These are phyloP conservation scores for Nebria ingens DNA, from an alignment of 1,140 invertebrate genomes.

Conservation along the genomic window DNA sequence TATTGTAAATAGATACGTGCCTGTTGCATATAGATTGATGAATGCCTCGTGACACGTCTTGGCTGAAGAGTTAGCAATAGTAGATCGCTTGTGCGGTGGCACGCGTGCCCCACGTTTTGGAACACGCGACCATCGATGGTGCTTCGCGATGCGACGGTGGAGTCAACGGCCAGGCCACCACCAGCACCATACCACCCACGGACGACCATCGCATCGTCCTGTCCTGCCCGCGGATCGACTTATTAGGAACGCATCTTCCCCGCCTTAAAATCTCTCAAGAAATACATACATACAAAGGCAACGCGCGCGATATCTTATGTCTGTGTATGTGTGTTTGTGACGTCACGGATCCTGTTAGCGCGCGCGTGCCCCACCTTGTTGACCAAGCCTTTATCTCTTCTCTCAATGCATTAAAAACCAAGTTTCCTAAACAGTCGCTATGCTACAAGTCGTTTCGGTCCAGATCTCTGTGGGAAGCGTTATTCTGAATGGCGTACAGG, in stretches of 20 bases:
- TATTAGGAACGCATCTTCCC: conserved; percentile 23
- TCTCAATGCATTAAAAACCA: conserved; percentile 18
- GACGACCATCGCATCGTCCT: neutral
- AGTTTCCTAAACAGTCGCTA: conserved; percentile 26
- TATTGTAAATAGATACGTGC: too few species aligned
- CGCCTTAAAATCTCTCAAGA: conserved; percentile 9
- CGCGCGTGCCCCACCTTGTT: conserved; percentile 27
- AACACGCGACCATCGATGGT: neutral
- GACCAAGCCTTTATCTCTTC: conserved; percentile 25
- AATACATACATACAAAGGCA: too few species aligned
- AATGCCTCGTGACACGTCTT: neutral
- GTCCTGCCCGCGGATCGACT: conserved; percentile 12
- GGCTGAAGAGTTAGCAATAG: neutral
- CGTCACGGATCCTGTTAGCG: conserved; percentile 24
- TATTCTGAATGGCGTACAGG: conserved; percentile 22
- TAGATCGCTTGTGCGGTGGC: neutral
- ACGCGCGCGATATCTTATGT: neutral
- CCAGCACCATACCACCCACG: neutral
- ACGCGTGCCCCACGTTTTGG: neutral
- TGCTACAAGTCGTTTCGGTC: conserved; percentile 23
- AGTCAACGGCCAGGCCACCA: neutral
- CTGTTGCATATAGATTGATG: too few species aligned
- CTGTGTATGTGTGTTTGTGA: conserved; percentile 22
- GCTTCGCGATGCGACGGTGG: neutral
- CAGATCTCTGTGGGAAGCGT: conserved; percentile 20